phyloP scores from a whole-genome alignment of 2,888 invertebrate species.

The Salticus scenicus region DNA sequence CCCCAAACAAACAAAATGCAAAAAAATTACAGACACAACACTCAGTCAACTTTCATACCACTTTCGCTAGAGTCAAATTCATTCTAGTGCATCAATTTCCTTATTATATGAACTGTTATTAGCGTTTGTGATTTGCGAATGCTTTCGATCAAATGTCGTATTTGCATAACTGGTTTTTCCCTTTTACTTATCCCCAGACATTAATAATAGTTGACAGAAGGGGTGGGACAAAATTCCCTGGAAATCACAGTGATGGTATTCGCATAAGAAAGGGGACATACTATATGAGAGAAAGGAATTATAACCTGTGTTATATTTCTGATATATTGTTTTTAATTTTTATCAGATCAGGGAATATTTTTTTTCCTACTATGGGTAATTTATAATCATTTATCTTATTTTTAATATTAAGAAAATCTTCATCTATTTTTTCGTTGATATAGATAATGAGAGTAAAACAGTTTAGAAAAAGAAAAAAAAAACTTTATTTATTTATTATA shows the following conservation, averaged over 20 bases:
- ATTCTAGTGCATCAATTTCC: neutral
- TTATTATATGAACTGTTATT: conserved; percentile 8
- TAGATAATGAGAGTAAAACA: too few relatives aligned
- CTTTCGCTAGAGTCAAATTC: neutral
- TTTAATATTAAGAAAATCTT: too few relatives aligned
- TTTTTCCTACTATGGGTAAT: too few relatives aligned
- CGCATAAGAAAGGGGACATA: neutral
- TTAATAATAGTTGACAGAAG: neutral
- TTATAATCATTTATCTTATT: too few relatives aligned
- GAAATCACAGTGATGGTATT: neutral
- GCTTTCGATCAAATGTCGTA: neutral
- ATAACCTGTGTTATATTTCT: neutral
- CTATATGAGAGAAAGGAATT: neutral
- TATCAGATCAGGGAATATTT: too few relatives aligned
- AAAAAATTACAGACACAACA: neutral
- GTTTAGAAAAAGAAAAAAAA: too few relatives aligned
- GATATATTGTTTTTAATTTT: neutral
- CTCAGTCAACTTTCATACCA: neutral
- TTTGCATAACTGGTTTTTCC: neutral
- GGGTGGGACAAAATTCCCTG: neutral
- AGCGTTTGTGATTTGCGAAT: conserved; percentile 4
- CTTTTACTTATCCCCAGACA: too few relatives aligned
- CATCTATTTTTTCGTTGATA: too few relatives aligned
- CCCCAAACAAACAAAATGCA: neutral
- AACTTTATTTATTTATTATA: too few relatives aligned